A percentile compares a stretch with the other conserved stretches of the same genome.
Evolutionary conservation across 2,797 vertebrate genomes (phyloP).

Genomic region (Malurus leucopterus): DNA sequence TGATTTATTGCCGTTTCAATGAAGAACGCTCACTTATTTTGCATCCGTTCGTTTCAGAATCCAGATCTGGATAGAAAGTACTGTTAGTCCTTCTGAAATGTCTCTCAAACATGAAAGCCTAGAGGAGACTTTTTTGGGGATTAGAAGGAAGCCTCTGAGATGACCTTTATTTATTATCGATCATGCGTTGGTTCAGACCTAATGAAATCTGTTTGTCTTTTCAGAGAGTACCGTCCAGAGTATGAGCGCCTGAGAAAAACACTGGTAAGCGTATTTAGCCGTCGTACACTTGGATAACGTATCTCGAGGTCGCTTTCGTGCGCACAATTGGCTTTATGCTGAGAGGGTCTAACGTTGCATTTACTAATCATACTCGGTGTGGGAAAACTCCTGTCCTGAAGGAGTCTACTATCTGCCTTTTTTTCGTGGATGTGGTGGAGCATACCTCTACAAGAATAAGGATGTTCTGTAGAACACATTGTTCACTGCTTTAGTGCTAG

Average conservation of each 20-base stretch:
- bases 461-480: not conserved
- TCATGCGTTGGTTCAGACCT: not conserved
- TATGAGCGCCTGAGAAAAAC: slow-evolving; percentile 85
- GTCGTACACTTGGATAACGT: rapidly evolving
- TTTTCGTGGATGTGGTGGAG: not conserved
- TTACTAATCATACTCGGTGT: not conserved
- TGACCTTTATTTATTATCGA: not conserved
- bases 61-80: not conserved
- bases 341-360: not conserved
- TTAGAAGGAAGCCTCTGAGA: not conserved
- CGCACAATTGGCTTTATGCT: not conserved
- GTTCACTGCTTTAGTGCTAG: not conserved
- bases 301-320: not conserved
- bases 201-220: not conserved
- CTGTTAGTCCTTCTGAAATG: not conserved
- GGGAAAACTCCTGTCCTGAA: not conserved
- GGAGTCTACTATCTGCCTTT: not conserved
- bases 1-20: not conserved
- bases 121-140: not conserved
- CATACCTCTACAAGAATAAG: not conserved
- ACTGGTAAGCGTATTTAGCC: slow-evolving; percentile 72
- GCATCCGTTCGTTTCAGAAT: not conserved
- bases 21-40: not conserved
- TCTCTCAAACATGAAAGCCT: not conserved
- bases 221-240: slow-evolving; percentile 91